Percentiles rank a stretch among this genome's conserved stretches.
These are phyloP conservation scores for Hemichromis elongatus DNA, from an alignment of 2,113 vertebrate genomes.

Conservation along the genomic window DNA sequence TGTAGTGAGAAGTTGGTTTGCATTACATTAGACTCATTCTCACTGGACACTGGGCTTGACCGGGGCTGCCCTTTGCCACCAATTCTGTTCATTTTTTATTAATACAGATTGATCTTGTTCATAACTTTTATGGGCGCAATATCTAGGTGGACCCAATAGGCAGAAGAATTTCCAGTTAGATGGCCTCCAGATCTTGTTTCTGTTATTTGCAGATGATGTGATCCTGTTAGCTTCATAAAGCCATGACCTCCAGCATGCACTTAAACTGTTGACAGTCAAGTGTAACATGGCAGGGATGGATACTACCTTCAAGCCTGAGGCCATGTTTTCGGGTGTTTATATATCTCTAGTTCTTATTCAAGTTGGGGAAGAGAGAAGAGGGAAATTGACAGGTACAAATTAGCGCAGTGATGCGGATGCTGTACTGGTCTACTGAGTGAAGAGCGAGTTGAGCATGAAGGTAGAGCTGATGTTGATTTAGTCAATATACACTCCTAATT, in stretches of 20 bases:
- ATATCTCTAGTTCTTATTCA: not conserved
- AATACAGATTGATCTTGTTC: not conserved
- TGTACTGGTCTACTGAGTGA: not conserved
- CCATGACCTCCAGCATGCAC: not conserved
- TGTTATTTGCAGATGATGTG: not conserved
- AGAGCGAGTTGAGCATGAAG: not conserved
- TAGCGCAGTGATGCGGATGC: accelerated
- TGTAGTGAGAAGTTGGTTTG: not conserved
- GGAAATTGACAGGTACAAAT: not conserved
- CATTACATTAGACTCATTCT: not conserved
- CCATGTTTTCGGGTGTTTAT: not conserved
- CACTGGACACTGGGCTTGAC: not conserved
- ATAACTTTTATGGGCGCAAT: not conserved
- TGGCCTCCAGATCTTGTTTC: not conserved
- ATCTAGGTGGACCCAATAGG: not conserved
- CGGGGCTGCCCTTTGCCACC: not conserved
- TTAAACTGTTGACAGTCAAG: not conserved
- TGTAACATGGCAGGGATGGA: not conserved
- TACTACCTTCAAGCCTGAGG: not conserved
- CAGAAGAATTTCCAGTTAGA: not conserved
- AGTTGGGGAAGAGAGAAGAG: not conserved
- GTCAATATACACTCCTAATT: not conserved
- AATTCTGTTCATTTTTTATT: not conserved
- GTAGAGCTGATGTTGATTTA: not conserved
- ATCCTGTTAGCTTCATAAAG: not conserved